A percentile compares a stretch with the other conserved stretches of the same genome.
Conservation (phyloP, 2,113 vertebrate species). For the Cynopterus brachyotis region DNA sequence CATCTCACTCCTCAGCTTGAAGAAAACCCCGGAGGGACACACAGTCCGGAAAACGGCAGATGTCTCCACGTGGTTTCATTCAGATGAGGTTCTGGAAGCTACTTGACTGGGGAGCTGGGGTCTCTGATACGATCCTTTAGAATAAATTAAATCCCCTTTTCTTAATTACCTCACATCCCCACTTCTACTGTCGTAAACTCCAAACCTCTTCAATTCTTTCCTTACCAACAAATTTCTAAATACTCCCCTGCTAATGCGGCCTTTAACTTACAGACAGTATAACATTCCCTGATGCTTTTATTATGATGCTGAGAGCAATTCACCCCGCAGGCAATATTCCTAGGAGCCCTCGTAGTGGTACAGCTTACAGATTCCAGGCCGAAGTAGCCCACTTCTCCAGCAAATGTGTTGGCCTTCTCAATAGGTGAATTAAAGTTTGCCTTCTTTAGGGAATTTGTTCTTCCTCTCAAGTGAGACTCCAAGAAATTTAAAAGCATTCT, state of each 20-base stretch:
- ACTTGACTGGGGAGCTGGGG: background rate
- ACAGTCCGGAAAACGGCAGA: background rate
- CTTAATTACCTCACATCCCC: background rate
- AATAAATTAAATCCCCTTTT: background rate
- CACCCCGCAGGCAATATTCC: background rate
- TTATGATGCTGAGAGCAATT: background rate
- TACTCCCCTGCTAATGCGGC: background rate
- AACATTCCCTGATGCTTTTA: background rate
- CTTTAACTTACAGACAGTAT: background rate
- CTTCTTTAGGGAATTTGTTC: background rate
- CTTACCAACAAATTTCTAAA: background rate
- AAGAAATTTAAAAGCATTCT: background rate
- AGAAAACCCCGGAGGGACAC: background rate
- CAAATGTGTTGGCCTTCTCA: background rate
- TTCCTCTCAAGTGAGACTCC: background rate
- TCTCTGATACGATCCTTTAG: background rate
- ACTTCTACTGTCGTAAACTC: background rate
- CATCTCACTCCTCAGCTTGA: background rate
- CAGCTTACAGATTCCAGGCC: background rate
- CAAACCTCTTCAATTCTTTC: background rate
- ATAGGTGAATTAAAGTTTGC: background rate
- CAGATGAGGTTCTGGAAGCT: background rate
- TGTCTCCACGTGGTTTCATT: background rate
- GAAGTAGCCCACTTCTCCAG: background rate
- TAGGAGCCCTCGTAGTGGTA: fast-evolving